Base-by-base conservation (phyloP, 2,113 vertebrate genomes). In the Opisthocomus hoazin region DNA sequence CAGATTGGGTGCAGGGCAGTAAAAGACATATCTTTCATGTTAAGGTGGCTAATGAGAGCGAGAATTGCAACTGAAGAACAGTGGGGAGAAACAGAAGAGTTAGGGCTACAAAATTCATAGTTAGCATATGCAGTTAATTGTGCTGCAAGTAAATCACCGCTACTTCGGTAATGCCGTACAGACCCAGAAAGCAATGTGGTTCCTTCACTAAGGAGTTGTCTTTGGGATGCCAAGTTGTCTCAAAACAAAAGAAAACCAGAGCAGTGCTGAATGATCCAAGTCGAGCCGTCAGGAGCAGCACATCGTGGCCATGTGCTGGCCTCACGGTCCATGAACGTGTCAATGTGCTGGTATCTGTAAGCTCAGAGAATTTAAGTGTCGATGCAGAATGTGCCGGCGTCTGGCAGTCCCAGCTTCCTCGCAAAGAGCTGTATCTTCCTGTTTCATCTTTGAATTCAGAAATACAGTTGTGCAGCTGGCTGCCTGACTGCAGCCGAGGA, bases 221-320 rank as follows among this genome's bases (percentile, higher is more conserved):
- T 58, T 57, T 48, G 63, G 53, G 54, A 21, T 85, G 21, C 70
- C 1, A 4, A 21, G 39, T 11, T 29, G 9, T 20, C 76, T 48
- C 26, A 87, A 87, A 66, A 3, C 51, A 27, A 26, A 48, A 90
- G 46, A 11, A 50, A 53, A 78, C 4, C n/a, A 12, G 46, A n/a
- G 18, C 58, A 43, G 7, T 41, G 66, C 63, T 24, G 37, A 19
- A 7, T 21, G 77, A 48, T 48, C n/a, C n/a, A 1, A 1, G 80
- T 9, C 29, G n/a, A 10, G 50, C 50, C 37, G 36, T 37, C 53
- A n/a, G 2, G 37, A 74, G 54, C 41, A 77, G 18, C 71, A 36
- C 51, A 6, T 32, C 4, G 2, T 3, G 37, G 58, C 56, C 53
- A 0, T 2, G 66, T 69, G 71, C 68, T 0, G 4, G 11, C 36